phyloP scores from a whole-genome alignment of 2,797 vertebrate species.

The Rallus crepitans region DNA sequence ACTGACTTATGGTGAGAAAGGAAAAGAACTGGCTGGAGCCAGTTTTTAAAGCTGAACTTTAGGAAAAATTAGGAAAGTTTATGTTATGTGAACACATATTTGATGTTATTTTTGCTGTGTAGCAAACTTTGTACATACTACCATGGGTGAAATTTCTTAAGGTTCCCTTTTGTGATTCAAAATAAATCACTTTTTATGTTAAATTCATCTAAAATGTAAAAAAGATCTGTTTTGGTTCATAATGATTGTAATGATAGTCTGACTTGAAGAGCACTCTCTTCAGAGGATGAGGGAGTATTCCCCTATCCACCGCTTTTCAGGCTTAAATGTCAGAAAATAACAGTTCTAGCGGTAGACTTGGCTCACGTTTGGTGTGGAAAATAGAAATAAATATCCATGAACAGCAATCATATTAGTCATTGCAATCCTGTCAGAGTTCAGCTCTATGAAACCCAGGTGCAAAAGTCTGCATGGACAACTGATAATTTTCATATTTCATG shows the following conservation, averaged over 20 bases:
- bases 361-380: background rate
- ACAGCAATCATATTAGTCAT: background rate
- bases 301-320: background rate
- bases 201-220: background rate
- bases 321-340: background rate
- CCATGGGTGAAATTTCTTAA: background rate
- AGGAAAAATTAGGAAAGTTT: background rate
- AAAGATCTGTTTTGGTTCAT: background rate
- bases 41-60: background rate
- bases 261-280: background rate
- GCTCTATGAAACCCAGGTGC: background rate
- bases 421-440: background rate
- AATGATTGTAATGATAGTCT: background rate
- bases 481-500: background rate
- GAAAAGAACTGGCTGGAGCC: background rate
- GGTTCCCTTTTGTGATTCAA: background rate
- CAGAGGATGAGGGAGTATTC: background rate
- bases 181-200: background rate
- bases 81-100: background rate
- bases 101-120: background rate
- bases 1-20: background rate
- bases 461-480: background rate
- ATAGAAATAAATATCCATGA: background rate
- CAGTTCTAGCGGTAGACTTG: accelerated
- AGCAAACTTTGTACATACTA: background rate